Evolutionary conservation across 1,140 invertebrate genomes (phyloP), one percentile per base, ranked within the genome.

Genomic region (Trichoplusia ni): DNA sequence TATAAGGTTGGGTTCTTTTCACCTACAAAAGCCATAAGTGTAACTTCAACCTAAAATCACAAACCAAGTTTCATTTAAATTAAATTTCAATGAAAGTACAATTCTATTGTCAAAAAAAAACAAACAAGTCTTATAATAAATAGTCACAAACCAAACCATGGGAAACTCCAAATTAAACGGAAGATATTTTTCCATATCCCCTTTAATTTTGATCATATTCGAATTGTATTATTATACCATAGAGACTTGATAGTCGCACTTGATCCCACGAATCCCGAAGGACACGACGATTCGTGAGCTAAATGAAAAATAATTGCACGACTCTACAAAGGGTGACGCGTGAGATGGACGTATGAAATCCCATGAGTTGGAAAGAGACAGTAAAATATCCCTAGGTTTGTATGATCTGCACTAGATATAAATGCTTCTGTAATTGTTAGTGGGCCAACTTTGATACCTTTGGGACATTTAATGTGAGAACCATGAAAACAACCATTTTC

Each of bases 231-330:
- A 77, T 71, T 68, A 75, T 81, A 68, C 67, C 59, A 58, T 74
- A 63, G 79, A 75, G 74, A 70, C 56, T 33, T 59, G 37, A 51
- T 63, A 63, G 54, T 23, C 54, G 53, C 79, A 82, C 83, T 89
- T 85, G 80, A 82, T 82, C 79, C 79, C 75, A 78, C 71, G 61
- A 38, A 35, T 82, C 85, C 80, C 87, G n/a, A n/a, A 80, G 79
- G 85, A 82, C 69, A 62, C 44, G 37, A 76, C 80, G 81, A 86
- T 80, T 58, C 65, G 68, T 67, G 59, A 53, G 77, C 74, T 89
- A 87, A 90, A 90, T 90, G 84, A 90, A 90, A 90, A 90, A 86
- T 90, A 87, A 90, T 89, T 82, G 82, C 69, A 73, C 46, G 68
- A 68, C 27, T 59, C 19, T 13, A 25, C 16, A 46, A 64, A 69